A percentile compares a stretch with the other conserved stretches of the same genome.
Conservation (phyloP, 92 coral and sea anemone species). For the Parazoanthus darwini region DNA sequence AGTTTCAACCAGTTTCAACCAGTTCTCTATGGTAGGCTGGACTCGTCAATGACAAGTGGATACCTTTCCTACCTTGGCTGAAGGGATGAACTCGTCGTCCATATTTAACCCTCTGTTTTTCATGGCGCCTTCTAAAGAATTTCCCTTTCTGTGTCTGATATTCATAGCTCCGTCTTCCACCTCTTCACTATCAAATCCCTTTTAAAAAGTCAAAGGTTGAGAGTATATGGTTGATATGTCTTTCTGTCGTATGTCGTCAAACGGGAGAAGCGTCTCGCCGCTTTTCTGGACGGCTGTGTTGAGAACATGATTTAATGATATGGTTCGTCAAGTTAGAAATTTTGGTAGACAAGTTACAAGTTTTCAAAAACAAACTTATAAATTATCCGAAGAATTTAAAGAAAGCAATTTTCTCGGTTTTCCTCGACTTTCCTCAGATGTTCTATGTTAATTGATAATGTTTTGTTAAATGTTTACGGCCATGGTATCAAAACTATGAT, state of each 20-base stretch:
- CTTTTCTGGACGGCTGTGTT: neutral
- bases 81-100: slow-evolving; percentile 19
- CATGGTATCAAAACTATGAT: too few relatives aligned
- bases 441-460: too few relatives aligned
- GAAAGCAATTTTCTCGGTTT: too few relatives aligned
- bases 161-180: neutral
- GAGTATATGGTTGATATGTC: neutral
- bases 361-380: too few relatives aligned
- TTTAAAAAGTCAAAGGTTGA: neutral
- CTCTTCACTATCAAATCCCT: slow-evolving; percentile 33
- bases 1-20: too few relatives aligned
- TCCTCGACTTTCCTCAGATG: too few relatives aligned
- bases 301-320: neutral
- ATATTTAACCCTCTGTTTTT: slow-evolving; percentile 34
- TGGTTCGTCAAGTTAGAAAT: too few relatives aligned
- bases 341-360: too few relatives aligned
- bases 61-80: slow-evolving; percentile 16
- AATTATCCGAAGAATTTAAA: too few relatives aligned
- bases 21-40: neutral
- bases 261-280: too few relatives aligned
- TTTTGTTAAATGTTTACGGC: too few relatives aligned
- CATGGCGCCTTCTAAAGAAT: neutral
- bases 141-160: neutral
- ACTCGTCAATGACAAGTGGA: neutral
- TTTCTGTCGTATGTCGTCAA: too few relatives aligned